Base-by-base conservation (phyloP, 2,888 invertebrate genomes). In the Agonopterix heracliana region DNA sequence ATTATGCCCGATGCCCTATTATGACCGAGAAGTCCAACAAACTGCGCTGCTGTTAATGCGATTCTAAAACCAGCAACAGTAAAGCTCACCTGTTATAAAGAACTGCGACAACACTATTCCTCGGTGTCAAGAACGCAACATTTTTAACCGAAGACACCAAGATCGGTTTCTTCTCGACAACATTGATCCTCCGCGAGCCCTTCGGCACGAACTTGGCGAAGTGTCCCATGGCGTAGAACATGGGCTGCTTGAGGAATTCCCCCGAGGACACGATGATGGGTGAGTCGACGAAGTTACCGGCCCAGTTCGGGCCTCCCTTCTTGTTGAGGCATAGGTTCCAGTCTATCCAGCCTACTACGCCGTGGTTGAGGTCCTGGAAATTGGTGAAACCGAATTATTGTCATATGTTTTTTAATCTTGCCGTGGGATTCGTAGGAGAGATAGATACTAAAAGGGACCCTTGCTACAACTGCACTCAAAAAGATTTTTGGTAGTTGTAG, bases 191-290 rank as follows among this genome's bases (percentile, higher is more conserved):
- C 10, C 47, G 53, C 0, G 94, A 94, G 11, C 89, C 91, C 49
- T 89, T 86, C 0, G 91, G 90, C 11, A 95, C 75, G 62, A 94
- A 94, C 78, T 92, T 93, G 45, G 93, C 91, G 71, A 94, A 92
- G 74, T 98, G 98, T 0, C 94, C 95, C 66, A 97, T 76, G 0
- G 92, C 93, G 76, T 97, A 98, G 76, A 91, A 98, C 91, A 94
- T 94, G 0, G 98, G 97, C 68, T 98, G 96, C 64, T 97, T 97
- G 68, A 94, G 93, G 73, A 97, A 96, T 77, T 95, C 94, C 41
- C 91, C 89, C 5, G 81, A 56, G 1, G 75, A 68, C 9, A 84
- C 80, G 45, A 98, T 92, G 35, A 86, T 70, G 0, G 97, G 92
- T 0, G 96, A 90, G 80, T 98, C 97, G 0, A 95, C 95, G 64